Percentiles rank a stretch among this genome's conserved stretches.
These are phyloP conservation scores for Morone saxatilis DNA, from an alignment of 2,113 vertebrate species.

Conservation along the genomic window DNA sequence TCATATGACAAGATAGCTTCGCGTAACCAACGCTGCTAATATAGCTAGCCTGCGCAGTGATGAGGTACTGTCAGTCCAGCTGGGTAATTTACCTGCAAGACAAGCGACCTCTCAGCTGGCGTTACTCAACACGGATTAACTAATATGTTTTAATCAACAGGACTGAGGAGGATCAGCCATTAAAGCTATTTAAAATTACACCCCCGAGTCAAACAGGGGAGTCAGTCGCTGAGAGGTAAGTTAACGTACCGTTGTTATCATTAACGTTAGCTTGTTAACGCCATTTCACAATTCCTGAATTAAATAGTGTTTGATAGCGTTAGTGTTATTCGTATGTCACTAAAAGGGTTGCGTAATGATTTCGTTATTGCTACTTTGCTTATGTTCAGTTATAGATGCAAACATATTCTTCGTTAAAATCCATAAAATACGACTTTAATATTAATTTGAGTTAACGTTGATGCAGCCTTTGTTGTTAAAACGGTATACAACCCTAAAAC, in stretches of 20 bases:
- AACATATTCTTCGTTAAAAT: neutral
- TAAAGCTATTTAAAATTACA: neutral
- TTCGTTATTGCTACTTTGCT: neutral
- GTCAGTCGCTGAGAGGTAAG: constrained; percentile 60
- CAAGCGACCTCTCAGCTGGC: neutral
- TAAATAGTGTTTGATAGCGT: too few species aligned
- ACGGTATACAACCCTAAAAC: neutral
- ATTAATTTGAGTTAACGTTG: neutral
- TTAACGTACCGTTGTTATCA: constrained; percentile 35
- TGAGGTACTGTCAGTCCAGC: neutral
- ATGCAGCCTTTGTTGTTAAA: neutral
- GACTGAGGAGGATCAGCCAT: neutral
- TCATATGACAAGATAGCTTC: neutral
- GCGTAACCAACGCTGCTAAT: neutral
- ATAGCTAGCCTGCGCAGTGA: constrained; percentile 23
- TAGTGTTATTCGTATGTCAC: too few species aligned
- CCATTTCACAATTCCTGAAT: neutral
- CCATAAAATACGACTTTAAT: neutral
- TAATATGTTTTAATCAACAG: constrained; percentile 21
- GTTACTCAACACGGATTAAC: too few species aligned
- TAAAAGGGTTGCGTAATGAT: neutral
- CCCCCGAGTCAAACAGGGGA: neutral
- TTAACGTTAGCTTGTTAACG: neutral
- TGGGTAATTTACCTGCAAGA: constrained; percentile 8
- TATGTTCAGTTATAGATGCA: neutral